A percentile compares a stretch with the other conserved stretches of the same genome.
Evolutionary conservation across 2,888 invertebrate species (phyloP).

Genomic region (Byasa hedistus): DNA sequence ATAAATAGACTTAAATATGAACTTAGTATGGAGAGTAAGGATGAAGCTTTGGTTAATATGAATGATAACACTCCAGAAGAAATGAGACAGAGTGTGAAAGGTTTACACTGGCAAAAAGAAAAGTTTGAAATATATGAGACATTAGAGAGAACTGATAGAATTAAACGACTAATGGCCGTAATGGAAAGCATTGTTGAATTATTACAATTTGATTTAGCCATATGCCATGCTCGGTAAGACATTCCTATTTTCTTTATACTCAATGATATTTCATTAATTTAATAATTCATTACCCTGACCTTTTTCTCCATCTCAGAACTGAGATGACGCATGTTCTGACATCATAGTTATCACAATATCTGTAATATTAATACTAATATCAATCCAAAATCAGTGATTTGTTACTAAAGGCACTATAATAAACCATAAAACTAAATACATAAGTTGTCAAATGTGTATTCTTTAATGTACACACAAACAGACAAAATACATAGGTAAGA

Average conservation of each 20-base stretch:
- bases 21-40: conserved; percentile 53
- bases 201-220: conserved; percentile 77
- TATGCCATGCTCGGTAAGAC: conserved; percentile 76
- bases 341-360: too few relatives aligned
- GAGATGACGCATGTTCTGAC: too few relatives aligned
- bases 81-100: conserved; percentile 58
- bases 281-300: too few relatives aligned
- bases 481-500: too few relatives aligned
- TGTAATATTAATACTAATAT: too few relatives aligned
- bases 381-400: too few relatives aligned
- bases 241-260: neutral
- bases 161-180: conserved; percentile 74
- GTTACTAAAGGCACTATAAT: too few relatives aligned
- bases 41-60: conserved; percentile 59
- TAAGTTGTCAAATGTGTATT: too few relatives aligned
- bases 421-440: too few relatives aligned
- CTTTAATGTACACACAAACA: too few relatives aligned
- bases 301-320: too few relatives aligned
- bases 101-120: conserved; percentile 66
- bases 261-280: neutral
- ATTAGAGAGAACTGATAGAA: conserved; percentile 58
- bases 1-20: conserved; percentile 66
- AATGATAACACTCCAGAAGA: conserved; percentile 57
- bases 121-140: conserved; percentile 68
- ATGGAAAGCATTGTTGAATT: conserved; percentile 74